phyloP scores from a whole-genome alignment of 2,888 invertebrate genomes.

The Sicus ferrugineus region DNA sequence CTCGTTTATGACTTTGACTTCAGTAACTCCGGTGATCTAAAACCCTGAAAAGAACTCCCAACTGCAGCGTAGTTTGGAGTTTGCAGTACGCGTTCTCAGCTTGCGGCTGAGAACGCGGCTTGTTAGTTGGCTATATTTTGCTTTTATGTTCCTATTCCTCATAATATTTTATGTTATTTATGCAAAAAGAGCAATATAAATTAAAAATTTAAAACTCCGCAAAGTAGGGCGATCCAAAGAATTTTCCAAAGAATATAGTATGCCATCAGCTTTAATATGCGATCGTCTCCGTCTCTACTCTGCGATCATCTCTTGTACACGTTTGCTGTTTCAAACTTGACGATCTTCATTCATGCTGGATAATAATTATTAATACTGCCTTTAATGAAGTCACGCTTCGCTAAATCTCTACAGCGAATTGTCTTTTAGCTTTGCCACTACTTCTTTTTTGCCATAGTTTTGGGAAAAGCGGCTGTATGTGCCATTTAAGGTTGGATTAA shows the following conservation, averaged over 20 bases:
- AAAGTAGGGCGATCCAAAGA: constrained; percentile 21
- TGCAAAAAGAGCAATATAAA: constrained; percentile 32
- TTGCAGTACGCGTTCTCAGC: neutral
- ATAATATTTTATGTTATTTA: constrained; percentile 37
- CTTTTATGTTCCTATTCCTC: constrained; percentile 19
- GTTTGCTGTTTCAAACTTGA: constrained; percentile 21
- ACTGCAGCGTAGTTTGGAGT: neutral
- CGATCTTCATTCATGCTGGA: constrained; percentile 36
- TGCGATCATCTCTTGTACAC: constrained; percentile 7
- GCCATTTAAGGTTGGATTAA: constrained; percentile 18
- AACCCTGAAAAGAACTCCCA: constrained; percentile 2
- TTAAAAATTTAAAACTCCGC: constrained; percentile 30
- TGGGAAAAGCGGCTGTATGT: constrained; percentile 3
- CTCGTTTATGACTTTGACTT: constrained; percentile 32
- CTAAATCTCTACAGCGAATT: constrained; percentile 47
- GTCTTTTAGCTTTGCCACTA: constrained; percentile 48
- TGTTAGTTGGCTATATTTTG: constrained; percentile 34
- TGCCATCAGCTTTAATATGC: constrained; percentile 5
- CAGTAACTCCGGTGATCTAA: constrained; percentile 26
- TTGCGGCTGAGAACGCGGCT: constrained; percentile 36
- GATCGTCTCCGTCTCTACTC: neutral
- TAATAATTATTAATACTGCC: constrained; percentile 43
- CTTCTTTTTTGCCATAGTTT: neutral
- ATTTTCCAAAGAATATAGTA: constrained; percentile 5
- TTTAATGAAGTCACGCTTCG: constrained; percentile 43